Percentiles rank a stretch among this genome's conserved stretches.
Evolutionary conservation across 2,888 invertebrate genomes (phyloP).

Genomic region (Lysandra bellargus): DNA sequence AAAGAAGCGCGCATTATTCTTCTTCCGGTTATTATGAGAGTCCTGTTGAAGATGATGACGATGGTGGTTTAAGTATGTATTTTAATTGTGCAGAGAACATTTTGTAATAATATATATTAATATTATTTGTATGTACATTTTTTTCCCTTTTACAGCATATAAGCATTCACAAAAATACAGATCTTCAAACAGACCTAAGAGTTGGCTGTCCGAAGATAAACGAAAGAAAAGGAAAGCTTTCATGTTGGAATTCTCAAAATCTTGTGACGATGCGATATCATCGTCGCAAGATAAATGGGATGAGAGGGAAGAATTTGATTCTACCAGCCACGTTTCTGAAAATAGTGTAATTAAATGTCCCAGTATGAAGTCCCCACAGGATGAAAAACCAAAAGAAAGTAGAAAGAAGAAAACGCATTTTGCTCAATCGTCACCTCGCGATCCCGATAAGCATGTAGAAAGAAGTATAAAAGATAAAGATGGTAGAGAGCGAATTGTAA

Average conservation of each 20-base stretch:
- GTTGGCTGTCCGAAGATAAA: conserved; percentile 86
- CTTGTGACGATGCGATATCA: conserved; percentile 79
- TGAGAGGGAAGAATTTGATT: conserved; percentile 61
- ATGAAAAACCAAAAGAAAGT: conserved; percentile 62
- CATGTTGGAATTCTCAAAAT: conserved; percentile 86
- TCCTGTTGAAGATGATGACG: conserved; percentile 84
- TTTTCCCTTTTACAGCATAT: conserved; percentile 58
- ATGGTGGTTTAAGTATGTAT: conserved; percentile 74
- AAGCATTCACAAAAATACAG: conserved; percentile 77
- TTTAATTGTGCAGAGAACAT: conserved; percentile 21
- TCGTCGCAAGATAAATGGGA: conserved; percentile 75
- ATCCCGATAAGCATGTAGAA: conserved; percentile 66
- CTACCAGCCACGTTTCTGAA: conserved; percentile 58
- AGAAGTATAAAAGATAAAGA: conserved; percentile 66
- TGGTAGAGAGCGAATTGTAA: conserved; percentile 68
- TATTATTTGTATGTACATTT: neutral
- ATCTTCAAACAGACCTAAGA: conserved; percentile 65
- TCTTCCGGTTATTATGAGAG: conserved; percentile 89
- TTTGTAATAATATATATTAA: conserved; percentile 16
- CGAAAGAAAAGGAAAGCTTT: conserved; percentile 87
- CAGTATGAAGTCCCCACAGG: conserved; percentile 61
- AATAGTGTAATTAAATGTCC: conserved; percentile 56
- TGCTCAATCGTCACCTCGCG: conserved; percentile 68
- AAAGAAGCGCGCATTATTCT: conserved; percentile 85
- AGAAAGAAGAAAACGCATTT: conserved; percentile 76